Conservation (phyloP, 2,888 invertebrate species). For the Mycalesis mineus region DNA sequence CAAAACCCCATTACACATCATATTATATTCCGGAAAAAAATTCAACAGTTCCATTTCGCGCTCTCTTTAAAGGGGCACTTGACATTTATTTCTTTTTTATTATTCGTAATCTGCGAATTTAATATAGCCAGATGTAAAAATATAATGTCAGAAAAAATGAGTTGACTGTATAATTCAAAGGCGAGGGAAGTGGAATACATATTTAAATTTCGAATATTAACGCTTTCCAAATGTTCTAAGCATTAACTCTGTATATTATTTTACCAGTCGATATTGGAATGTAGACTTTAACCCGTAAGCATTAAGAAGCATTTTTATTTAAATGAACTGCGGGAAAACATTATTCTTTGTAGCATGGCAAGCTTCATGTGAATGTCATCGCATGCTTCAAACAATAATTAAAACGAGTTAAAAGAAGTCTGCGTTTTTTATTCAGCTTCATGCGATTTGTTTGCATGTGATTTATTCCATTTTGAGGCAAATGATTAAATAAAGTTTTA, state of each 20-base stretch:
- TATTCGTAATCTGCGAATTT: conserved; percentile 66
- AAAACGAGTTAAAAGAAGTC: conserved; percentile 22
- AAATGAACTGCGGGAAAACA: conserved; percentile 35
- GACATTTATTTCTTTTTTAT: conserved; percentile 64
- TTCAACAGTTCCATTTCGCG: conserved; percentile 30
- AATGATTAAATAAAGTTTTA: too few species aligned
- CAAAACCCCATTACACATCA: conserved; percentile 55
- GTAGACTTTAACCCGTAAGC: conserved; percentile 31
- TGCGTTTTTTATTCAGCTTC: conserved; percentile 35
- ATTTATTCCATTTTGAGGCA: too few species aligned
- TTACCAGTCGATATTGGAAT: conserved; percentile 15
- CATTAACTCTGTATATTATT: conserved; percentile 25
- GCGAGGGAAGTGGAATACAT: conserved; percentile 45
- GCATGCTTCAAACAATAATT: conserved; percentile 28
- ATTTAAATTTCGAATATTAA: conserved; percentile 54
- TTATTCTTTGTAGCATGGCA: conserved; percentile 46
- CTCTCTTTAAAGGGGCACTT: conserved; percentile 53
- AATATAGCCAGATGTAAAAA: conserved; percentile 63
- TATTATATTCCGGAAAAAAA: conserved; percentile 39
- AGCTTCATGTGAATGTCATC: conserved; percentile 58
- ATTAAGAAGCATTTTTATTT: conserved; percentile 37
- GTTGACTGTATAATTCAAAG: conserved; percentile 52
- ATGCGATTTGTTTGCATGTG: conserved; percentile 50
- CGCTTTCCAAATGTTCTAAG: conserved; percentile 33
- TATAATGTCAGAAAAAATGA: conserved; percentile 45